Evolutionary conservation across 1,140 invertebrate species (phyloP).

Genomic region (Conus ventricosus): DNA sequence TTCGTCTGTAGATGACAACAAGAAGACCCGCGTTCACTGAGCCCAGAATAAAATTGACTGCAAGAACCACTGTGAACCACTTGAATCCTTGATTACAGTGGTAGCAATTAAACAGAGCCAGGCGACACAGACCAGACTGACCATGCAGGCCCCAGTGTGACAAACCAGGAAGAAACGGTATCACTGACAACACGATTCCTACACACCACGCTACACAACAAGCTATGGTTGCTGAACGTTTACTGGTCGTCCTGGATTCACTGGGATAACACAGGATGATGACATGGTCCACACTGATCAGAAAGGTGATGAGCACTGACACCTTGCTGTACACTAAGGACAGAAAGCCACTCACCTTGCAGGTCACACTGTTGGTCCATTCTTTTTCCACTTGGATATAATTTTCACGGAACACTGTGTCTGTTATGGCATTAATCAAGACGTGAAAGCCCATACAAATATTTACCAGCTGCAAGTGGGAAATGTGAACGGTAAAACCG

Average conservation of each 20-base stretch:
- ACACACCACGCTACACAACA: constrained; percentile 25
- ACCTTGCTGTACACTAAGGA: constrained; percentile 34
- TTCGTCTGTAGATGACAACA: no score
- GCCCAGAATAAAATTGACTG: no score
- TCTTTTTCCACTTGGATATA: constrained; percentile 25
- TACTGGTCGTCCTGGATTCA: no score
- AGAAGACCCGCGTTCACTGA: no score
- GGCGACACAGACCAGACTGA: not conserved
- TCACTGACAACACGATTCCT: not conserved
- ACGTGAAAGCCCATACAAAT: constrained; percentile 34
- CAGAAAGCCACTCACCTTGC: constrained; percentile 33
- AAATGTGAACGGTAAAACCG: constrained; percentile 46
- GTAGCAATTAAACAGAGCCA: no score
- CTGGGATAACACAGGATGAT: not conserved
- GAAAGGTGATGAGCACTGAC: constrained; percentile 22
- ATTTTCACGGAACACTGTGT: constrained; percentile 50
- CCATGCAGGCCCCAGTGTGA: constrained; percentile 47
- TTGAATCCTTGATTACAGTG: no score
- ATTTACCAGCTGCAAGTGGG: constrained; percentile 42
- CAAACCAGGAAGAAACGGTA: constrained; percentile 25
- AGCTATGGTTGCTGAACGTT: not conserved
- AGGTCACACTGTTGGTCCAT: constrained; percentile 27
- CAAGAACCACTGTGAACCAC: no score
- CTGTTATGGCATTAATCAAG: constrained; percentile 27
- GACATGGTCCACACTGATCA: constrained; percentile 50